Conservation (phyloP, 1,140 invertebrate genomes). For the Ceratitis capitata region DNA sequence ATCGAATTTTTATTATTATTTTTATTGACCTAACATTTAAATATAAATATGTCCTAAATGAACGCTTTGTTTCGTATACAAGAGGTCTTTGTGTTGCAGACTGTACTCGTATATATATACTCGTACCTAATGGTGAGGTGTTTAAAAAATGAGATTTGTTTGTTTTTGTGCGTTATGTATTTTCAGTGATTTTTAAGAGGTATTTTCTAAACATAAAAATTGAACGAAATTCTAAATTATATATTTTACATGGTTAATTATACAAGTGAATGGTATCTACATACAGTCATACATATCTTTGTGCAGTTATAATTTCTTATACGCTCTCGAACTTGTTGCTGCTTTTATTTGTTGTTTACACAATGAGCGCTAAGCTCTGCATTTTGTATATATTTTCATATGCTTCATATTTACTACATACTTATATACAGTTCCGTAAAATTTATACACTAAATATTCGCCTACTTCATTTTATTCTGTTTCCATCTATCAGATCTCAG, state of each 20-base stretch:
- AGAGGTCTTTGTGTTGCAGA: not conserved
- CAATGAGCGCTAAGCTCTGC: not conserved
- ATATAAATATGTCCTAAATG: not conserved
- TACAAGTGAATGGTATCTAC: not conserved
- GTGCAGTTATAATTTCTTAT: not conserved
- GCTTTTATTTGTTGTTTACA: not conserved
- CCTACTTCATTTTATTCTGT: not conserved
- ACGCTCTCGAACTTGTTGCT: not conserved
- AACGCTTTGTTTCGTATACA: not conserved
- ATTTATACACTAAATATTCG: not conserved
- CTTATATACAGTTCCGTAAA: not conserved
- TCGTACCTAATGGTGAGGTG: not conserved
- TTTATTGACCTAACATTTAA: not conserved
- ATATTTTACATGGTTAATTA: not conserved
- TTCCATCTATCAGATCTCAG: not conserved
- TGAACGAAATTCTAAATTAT: not conserved
- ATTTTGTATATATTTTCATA: not conserved
- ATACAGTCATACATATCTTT: not conserved
- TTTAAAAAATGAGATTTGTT: not conserved
- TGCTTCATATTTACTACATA: not conserved
- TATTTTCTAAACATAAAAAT: not conserved
- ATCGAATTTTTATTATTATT: not conserved
- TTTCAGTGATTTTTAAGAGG: not conserved
- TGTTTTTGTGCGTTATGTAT: not conserved
- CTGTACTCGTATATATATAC: not conserved